Conservation (phyloP, 2,797 vertebrate species). For the Arvicola amphibius region DNA sequence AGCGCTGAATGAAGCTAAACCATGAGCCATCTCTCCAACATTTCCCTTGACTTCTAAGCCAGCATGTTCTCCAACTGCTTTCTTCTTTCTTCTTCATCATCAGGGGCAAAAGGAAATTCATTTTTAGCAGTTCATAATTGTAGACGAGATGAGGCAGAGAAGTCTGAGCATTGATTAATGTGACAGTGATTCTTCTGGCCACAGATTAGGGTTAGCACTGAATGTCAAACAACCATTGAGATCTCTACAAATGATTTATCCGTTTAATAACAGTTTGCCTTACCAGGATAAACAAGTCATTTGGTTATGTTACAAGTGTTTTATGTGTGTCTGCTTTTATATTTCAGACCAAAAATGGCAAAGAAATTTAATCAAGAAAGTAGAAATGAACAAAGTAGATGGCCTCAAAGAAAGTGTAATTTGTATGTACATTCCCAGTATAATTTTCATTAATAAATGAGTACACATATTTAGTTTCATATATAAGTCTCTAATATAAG, state of each 20-base stretch:
- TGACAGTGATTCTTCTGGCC: background rate
- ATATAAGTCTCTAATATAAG: slow-evolving; percentile 28
- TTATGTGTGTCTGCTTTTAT: background rate
- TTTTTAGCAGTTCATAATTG: background rate
- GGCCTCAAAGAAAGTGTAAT: background rate
- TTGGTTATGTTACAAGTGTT: slow-evolving; percentile 1
- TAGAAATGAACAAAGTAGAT: slow-evolving; percentile 36
- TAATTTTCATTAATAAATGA: slow-evolving; percentile 47
- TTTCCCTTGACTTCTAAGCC: background rate
- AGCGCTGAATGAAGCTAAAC: background rate
- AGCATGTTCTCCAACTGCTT: background rate
- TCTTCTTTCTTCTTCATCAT: background rate
- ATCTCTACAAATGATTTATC: background rate
- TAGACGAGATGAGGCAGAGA: background rate
- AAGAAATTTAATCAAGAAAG: background rate
- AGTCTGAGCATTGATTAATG: slow-evolving; percentile 26
- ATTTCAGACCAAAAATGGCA: slow-evolving; percentile 39
- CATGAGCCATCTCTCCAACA: background rate
- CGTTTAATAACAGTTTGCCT: background rate
- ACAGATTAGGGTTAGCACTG: slow-evolving; percentile 6
- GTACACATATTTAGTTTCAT: slow-evolving; percentile 39
- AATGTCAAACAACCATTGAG: background rate
- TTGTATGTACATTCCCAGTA: background rate
- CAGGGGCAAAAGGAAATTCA: background rate
- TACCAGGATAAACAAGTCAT: slow-evolving; percentile 39